phyloP scores from a whole-genome alignment of 1,140 invertebrate genomes.

The Macrostomum lignano region DNA sequence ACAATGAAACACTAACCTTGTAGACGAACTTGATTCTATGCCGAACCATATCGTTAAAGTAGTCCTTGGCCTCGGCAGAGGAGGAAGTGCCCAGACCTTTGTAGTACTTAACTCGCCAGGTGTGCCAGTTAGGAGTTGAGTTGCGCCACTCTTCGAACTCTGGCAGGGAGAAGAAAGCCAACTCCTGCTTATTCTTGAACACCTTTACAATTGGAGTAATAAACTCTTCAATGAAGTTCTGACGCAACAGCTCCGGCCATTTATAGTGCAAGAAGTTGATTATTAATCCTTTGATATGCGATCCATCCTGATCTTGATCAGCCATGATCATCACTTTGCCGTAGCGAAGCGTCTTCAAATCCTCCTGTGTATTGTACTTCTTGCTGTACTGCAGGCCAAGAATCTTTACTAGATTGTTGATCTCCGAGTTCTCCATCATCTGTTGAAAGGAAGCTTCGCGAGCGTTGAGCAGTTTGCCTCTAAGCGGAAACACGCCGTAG shows the following conservation, averaged over 20 bases:
- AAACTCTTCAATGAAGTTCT: constrained; percentile 83
- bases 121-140: constrained; percentile 62
- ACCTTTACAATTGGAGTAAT: constrained; percentile 94
- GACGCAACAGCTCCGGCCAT: constrained; percentile 65
- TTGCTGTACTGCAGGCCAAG: constrained; percentile 71
- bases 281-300: constrained; percentile 88
- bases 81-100: constrained; percentile 49
- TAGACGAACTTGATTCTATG: constrained; percentile 75
- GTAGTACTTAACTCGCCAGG: constrained; percentile 63
- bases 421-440: constrained; percentile 86
- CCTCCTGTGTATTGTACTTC: constrained; percentile 60
- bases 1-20: too few species aligned
- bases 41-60: constrained; percentile 72
- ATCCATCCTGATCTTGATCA: constrained; percentile 91
- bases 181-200: constrained; percentile 43
- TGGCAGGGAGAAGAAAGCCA: constrained; percentile 81
- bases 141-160: constrained; percentile 93
- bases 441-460: constrained; percentile 84
- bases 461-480: constrained; percentile 91
- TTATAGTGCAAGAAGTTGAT: constrained; percentile 99
- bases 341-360: constrained; percentile 68
- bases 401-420: constrained; percentile 87
- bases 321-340: constrained; percentile 99
- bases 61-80: constrained; percentile 88
- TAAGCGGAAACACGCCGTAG: constrained; percentile 85